phyloP scores from a whole-genome alignment of 2,888 invertebrate species.

The Eumerus sabulonum region DNA sequence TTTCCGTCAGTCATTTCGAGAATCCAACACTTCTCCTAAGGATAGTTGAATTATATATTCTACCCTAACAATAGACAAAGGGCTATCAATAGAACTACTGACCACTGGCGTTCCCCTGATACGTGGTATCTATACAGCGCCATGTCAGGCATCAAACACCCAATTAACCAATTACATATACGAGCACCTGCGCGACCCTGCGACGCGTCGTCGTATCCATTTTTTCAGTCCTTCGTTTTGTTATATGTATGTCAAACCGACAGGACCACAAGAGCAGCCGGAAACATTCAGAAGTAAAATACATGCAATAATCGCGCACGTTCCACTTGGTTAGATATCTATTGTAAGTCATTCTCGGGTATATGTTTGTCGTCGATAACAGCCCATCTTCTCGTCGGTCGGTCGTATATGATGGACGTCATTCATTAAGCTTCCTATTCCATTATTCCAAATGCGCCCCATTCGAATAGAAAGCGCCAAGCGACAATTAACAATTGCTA shows the following conservation, averaged over 20 bases:
- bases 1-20: too few species aligned
- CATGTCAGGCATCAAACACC: constrained; percentile 38
- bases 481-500: constrained; percentile 73
- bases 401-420: constrained; percentile 45
- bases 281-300: constrained; percentile 25
- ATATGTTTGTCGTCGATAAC: constrained; percentile 42
- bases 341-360: constrained; percentile 54
- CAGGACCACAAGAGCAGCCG: constrained; percentile 37
- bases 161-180: constrained; percentile 65
- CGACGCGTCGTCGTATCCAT: constrained; percentile 36
- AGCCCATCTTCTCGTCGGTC: too few species aligned
- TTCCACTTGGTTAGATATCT: constrained; percentile 61
- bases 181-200: constrained; percentile 58
- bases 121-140: constrained; percentile 19
- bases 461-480: constrained; percentile 30
- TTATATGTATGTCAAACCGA: constrained; percentile 23
- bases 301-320: constrained; percentile 58
- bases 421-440: constrained; percentile 28
- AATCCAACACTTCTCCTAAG: too few species aligned
- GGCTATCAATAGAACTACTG: constrained; percentile 1
- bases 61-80: constrained; percentile 32
- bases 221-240: constrained; percentile 18
- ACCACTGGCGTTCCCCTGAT: constrained; percentile 5
- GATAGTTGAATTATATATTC: constrained; percentile 34
- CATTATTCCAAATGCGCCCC: constrained; percentile 17